Evolutionary conservation across 1,140 invertebrate species (phyloP), one percentile per base, ranked within the genome.

Genomic region (Gonatopus flavifemur): DNA sequence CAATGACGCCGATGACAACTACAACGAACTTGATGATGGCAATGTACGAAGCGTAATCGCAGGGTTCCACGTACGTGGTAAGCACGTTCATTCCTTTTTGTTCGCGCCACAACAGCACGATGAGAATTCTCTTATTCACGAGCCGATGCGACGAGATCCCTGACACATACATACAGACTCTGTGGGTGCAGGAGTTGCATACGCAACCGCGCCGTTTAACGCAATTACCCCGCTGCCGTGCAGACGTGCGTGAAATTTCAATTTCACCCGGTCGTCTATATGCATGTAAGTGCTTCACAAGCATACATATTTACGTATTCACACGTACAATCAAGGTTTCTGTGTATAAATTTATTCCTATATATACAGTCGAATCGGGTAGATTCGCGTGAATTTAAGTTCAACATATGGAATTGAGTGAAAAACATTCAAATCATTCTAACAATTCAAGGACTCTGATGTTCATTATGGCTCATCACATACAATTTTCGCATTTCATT

Each of bases 121-220:
- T 18, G 57, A 43, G 62, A 55, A 59, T 64, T 54, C 55, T 51
- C 60, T 60, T 64, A 58, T 57, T 61, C 61, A 45, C 49, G 37
- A 45, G 31, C 22, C 49, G 22, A 45, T 32, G 35, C 49, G 35
- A 16, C n/a, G n/a, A n/a, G n/a, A n/a, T n/a, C n/a, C n/a, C n/a
- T n/a, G n/a, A n/a, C n/a, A n/a, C n/a, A n/a, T n/a, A n/a, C n/a
- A n/a, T 28, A 18, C 33, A 40, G 52, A 44, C 62, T 42, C 60
- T 46, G 54, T 61, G 51, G 61, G 44, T 52, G 37, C 53, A 47
- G 43, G 48, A 59, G 35, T 60, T 48, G 62, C 62, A 54, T 64
- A 64, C 62, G 57, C 55, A 51, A 64, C 48, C 57, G 51, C 47
- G 49, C 35, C 62, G 57, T 64, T 64, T 64, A 64, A 64, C 62